Percentiles rank a stretch among this genome's conserved stretches.
Conservation (phyloP, 2,888 invertebrate genomes). For the Drosophila acutilabella region DNA sequence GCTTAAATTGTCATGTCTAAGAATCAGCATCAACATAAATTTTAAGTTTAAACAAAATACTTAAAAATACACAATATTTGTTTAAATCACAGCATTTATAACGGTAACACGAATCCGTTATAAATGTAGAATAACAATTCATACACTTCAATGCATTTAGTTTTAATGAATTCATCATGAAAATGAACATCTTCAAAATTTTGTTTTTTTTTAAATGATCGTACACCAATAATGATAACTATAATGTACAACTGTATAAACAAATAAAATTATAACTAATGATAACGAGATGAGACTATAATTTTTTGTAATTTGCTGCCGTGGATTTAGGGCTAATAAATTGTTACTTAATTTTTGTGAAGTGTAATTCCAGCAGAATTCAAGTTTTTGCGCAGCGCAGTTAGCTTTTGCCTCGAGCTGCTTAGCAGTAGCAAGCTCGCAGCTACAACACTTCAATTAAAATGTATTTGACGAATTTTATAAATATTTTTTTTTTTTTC, state of each 20-base stretch:
- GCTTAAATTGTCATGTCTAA: not conserved
- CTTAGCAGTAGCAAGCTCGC: not conserved
- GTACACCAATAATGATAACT: conserved; percentile 33
- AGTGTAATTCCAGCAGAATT: not conserved
- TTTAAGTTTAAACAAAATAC: conserved; percentile 15
- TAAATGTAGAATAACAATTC: conserved; percentile 21
- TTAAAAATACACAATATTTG: conserved; percentile 4
- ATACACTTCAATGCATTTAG: conserved; percentile 62
- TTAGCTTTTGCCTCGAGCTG: not conserved
- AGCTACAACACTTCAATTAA: not conserved
- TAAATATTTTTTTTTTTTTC: not conserved
- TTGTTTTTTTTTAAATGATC: conserved; percentile 28
- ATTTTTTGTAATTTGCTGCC: too few species aligned
- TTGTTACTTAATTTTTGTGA: too few species aligned
- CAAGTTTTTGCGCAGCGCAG: not conserved
- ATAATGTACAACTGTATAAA: conserved; percentile 33
- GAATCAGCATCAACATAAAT: conserved; percentile 16
- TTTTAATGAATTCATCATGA: conserved; percentile 28
- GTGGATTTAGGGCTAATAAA: too few species aligned
- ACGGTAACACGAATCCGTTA: conserved; percentile 30
- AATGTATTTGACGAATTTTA: not conserved
- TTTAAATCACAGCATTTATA: conserved; percentile 20
- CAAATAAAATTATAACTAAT: conserved; percentile 13
- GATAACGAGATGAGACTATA: not conserved
- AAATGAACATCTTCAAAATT: conserved; percentile 1